Percentiles rank a stretch among this genome's conserved stretches.
Evolutionary conservation across 1,140 invertebrate genomes (phyloP).

Genomic region (Ganaspis sp.): DNA sequence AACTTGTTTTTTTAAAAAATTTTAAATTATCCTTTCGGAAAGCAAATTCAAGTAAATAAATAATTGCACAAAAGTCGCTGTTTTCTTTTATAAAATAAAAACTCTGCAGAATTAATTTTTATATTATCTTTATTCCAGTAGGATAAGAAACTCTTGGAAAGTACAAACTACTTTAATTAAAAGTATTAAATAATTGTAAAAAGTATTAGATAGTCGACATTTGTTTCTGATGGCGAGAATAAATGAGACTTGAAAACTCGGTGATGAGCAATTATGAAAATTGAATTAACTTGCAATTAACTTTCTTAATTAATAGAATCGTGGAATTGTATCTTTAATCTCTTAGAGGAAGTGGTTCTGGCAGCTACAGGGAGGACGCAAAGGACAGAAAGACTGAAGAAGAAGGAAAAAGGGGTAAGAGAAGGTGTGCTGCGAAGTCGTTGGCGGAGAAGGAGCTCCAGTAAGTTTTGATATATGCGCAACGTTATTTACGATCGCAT

Average conservation of each 20-base stretch:
- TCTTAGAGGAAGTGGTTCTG: constrained; percentile 53
- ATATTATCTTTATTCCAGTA: too few relatives aligned
- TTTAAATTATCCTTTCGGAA: too few relatives aligned
- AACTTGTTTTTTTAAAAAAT: too few relatives aligned
- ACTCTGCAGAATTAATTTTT: too few relatives aligned
- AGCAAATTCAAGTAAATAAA: too few relatives aligned
- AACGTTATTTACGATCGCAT: constrained; percentile 72
- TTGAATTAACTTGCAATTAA: constrained; percentile 65
- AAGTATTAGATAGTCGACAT: background rate
- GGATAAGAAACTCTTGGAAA: background rate
- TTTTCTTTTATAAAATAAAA: too few relatives aligned
- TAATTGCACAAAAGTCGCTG: too few relatives aligned
- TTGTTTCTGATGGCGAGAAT: constrained; percentile 2
- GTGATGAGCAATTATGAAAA: constrained; percentile 67
- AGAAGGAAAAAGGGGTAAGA: constrained; percentile 33
- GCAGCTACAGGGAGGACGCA: constrained; percentile 40
- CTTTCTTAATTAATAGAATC: constrained; percentile 69
- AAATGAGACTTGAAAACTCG: constrained; percentile 49
- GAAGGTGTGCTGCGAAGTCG: constrained; percentile 34
- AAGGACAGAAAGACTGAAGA: constrained; percentile 41
- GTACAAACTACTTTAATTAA: constrained; percentile 8
- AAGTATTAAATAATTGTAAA: background rate
- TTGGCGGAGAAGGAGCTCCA: constrained; percentile 43
- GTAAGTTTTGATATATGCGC: constrained; percentile 71
- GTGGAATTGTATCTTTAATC: constrained; percentile 66